Evolutionary conservation across 2,797 vertebrate genomes (phyloP), one percentile per base, ranked within the genome.

Genomic region (Coccyzus lansbergi): DNA sequence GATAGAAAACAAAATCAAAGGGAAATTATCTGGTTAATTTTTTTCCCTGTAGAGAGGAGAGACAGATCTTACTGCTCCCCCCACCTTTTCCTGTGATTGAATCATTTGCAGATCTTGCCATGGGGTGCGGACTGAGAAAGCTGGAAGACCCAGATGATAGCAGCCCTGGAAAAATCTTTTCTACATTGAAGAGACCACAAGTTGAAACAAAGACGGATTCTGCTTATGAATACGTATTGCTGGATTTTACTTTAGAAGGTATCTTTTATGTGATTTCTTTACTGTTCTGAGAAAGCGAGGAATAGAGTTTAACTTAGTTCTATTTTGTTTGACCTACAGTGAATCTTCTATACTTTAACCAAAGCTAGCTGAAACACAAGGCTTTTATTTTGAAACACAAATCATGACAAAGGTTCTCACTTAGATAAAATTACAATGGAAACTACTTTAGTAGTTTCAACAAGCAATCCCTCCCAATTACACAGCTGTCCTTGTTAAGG

Each of bases 131-230:
- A 97, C 97, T 99, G 86, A 96, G 99, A 94, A 99, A 99, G 94
- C 98, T 99, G 95, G 98, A 99, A 95, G 98, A 99, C 95, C 98
- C 98, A 83, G 99, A 99, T 98, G 99, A 99, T 97, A 98, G 98
- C 97, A 99, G 99, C 89, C 99, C 99, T 86, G 99, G 99, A 96
- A 99, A 99, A 95, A 99, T 99, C 92, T 99, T 99, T 97, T 99
- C 99, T 95, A 99, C 99, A 2, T 85, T 99, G 96, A 99, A 99
- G 97, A 99, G 99, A 97, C 98, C 99, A 2, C 99, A 99, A 97
- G 99, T 99, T 96, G 99, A 99, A 97, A 99, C 98, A 97, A 99
- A 98, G 95, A 98, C 97, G 2, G 99, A 99, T 83, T 98, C 98
- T 40, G 99, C 98, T 81, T 99, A 98, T 96, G 99, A 99, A 97